Evolutionary conservation across 2,888 invertebrate species (phyloP).

Genomic region (Drosophila maculinotata): DNA sequence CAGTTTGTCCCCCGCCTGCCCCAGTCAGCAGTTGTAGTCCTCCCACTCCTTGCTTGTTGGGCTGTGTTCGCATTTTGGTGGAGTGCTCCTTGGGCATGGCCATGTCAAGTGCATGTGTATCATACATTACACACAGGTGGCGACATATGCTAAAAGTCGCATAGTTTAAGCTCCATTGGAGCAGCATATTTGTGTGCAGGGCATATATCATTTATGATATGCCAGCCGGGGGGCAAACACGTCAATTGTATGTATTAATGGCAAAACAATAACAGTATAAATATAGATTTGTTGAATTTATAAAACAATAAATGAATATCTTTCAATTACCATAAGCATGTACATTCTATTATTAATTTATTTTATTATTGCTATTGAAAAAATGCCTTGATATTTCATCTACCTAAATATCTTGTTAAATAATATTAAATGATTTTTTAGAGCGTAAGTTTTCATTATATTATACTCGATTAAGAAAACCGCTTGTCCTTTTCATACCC

Average conservation of each 20-base stretch:
- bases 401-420: too few species aligned
- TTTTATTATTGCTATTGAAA: too few species aligned
- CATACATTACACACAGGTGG: constrained; percentile 75
- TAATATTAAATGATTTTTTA: too few species aligned
- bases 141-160: constrained; percentile 76
- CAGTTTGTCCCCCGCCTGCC: constrained; percentile 6
- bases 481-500: too few species aligned
- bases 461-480: too few species aligned
- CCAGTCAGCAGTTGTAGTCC: neutral
- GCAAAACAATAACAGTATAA: neutral
- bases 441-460: too few species aligned
- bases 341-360: too few species aligned
- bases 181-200: constrained; percentile 19
- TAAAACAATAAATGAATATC: neutral
- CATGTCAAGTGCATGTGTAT: constrained; percentile 69
- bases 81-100: constrained; percentile 30
- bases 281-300: neutral
- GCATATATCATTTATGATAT: constrained; percentile 44
- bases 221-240: constrained; percentile 8
- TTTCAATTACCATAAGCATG: neutral
- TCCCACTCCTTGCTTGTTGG: constrained; percentile 15
- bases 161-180: constrained; percentile 56
- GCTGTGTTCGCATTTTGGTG: constrained; percentile 8
- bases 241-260: constrained; percentile 17
- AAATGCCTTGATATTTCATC: too few species aligned